Base-by-base conservation (phyloP, 2,113 vertebrate species). In the Cathartes aura region DNA sequence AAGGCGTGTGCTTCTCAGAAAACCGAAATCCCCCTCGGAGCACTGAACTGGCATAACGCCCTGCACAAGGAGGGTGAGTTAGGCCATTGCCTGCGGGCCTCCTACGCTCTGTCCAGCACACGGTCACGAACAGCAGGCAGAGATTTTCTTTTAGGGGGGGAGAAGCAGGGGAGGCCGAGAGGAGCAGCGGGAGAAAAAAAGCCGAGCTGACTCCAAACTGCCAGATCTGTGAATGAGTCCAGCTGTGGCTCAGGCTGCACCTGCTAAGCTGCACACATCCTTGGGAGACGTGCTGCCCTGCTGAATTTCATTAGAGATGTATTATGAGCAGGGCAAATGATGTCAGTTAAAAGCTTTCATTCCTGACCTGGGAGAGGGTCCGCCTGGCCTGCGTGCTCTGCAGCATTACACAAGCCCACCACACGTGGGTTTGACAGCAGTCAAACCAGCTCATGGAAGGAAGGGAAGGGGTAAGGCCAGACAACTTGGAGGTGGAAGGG, bases 381-480 rank as follows among this genome's bases (percentile, higher is more conserved):
- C 8, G 36, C 40, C 56, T 2, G 15, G 72, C 71, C 88, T 1
- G 4, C 5, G 3, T 12, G 63, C 91, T 96, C 94, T 29, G 58
- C 8, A 8, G 67, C 81, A 20, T 43, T n/a, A 53, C 16, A 9
- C 29, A 20, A 82, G 84, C 82, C 71, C 93, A 90, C 45, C 62
- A 36, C 67, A 40, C 20, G 47, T 43, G 90, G 94, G 79, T 90
- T 63, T 96, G 94, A 96, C 71, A 82, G 93, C 70, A 53, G 82
- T 84, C 94, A 94, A 81, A 92, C 38, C 47, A 68, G 87, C 79
- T 96, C 89, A 95, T 63, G 90, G 80, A 89, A 96, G 95, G 90
- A 92, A 92, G 93, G 24, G 55, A 92, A 89, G 47, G 85, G 84
- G 82, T 67, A 95, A 91, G 94, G 94, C 88, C 89, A 87, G 70